These are phyloP conservation scores for Muscicapa adusta DNA, from an alignment of 2,113 vertebrate genomes.

Conservation along the genomic window DNA sequence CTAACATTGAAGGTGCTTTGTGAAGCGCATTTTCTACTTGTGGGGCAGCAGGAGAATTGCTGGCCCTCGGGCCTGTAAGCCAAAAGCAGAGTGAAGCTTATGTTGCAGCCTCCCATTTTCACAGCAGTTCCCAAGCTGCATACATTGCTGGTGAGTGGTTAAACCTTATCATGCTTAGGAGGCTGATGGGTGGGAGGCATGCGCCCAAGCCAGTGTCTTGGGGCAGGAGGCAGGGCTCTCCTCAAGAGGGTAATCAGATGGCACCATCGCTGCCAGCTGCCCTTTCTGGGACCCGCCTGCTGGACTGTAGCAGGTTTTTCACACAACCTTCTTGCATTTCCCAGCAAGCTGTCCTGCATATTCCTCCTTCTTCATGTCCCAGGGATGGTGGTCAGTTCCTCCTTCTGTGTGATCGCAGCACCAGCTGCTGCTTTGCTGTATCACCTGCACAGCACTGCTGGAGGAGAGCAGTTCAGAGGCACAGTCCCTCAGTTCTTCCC, in stretches of 20 bases:
- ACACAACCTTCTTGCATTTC: neutral
- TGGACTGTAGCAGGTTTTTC: fast-evolving
- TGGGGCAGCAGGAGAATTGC: neutral
- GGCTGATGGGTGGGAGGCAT: neutral
- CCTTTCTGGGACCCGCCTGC: neutral
- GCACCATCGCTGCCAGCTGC: neutral
- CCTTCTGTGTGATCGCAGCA: neutral
- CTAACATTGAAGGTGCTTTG: neutral
- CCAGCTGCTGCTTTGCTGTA: fast-evolving
- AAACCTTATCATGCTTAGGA: fast-evolving
- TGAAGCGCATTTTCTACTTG: neutral
- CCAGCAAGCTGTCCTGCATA: neutral
- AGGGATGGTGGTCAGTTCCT: fast-evolving
- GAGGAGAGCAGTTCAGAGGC: fast-evolving
- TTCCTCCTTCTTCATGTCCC: neutral
- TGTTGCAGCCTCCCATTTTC: neutral
- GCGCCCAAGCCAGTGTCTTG: neutral
- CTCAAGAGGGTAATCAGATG: neutral
- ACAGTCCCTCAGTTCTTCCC: neutral
- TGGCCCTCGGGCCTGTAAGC: neutral
- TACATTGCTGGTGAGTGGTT: fast-evolving
- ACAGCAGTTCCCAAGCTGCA: neutral
- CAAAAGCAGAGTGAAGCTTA: neutral
- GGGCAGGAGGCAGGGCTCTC: neutral
- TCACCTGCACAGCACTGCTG: neutral